A percentile compares a stretch with the other conserved stretches of the same genome.
phyloP scores from a whole-genome alignment of 2,888 invertebrate genomes.

The Ligdia adustata region DNA sequence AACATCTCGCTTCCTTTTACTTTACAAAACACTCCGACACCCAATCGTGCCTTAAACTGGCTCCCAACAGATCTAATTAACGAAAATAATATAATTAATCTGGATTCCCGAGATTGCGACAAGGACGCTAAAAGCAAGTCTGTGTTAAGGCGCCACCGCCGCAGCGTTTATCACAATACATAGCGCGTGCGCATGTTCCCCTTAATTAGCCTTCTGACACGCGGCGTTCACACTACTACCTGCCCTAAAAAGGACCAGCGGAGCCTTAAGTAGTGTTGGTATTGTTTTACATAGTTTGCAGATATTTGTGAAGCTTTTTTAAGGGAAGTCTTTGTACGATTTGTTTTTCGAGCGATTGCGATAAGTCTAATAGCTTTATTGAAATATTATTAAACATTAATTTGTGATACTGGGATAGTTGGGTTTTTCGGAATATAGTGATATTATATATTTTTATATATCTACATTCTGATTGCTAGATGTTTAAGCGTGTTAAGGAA shows the following conservation, averaged over 20 bases:
- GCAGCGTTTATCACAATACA: not conserved
- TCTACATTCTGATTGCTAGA: too few relatives aligned
- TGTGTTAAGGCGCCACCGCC: slow-evolving; percentile 58
- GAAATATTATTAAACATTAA: too few relatives aligned
- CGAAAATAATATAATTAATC: slow-evolving; percentile 66
- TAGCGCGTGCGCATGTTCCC: slow-evolving; percentile 73
- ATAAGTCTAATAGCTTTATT: too few relatives aligned
- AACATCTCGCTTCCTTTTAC: slow-evolving; percentile 1
- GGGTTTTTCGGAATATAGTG: too few relatives aligned
- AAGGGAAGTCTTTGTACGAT: too few relatives aligned
- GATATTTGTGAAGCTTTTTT: not conserved
- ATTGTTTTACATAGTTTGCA: slow-evolving; percentile 42
- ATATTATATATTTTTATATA: too few relatives aligned
- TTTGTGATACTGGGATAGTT: too few relatives aligned
- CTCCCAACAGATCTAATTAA: slow-evolving; percentile 51
- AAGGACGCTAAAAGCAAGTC: slow-evolving; percentile 77
- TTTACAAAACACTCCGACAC: slow-evolving; percentile 34
- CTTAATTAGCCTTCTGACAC: slow-evolving; percentile 76
- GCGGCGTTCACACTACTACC: slow-evolving; percentile 69
- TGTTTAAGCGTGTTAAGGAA: too few relatives aligned
- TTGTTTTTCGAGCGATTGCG: too few relatives aligned
- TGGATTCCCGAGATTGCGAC: slow-evolving; percentile 77
- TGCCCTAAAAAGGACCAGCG: slow-evolving; percentile 75
- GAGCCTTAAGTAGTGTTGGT: slow-evolving; percentile 66
- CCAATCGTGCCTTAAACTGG: slow-evolving; percentile 22